These are phyloP conservation scores for Oryzias celebensis DNA, from an alignment of 2,113 vertebrate species.

Conservation along the genomic window DNA sequence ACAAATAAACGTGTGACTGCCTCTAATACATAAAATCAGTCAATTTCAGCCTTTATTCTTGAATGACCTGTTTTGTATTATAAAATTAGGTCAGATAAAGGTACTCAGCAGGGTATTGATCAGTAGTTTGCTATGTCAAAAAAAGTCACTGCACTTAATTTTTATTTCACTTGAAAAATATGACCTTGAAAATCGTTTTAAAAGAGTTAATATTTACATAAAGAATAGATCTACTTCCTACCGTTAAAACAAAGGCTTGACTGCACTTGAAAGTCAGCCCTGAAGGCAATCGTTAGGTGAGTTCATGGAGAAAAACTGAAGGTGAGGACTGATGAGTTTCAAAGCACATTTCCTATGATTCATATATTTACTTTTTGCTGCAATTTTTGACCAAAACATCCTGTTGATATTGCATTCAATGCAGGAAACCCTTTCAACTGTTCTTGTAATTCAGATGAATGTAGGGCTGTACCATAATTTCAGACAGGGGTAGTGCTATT, in stretches of 20 bases:
- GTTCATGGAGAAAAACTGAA: too few species aligned
- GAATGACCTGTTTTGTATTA: background rate
- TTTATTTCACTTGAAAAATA: background rate
- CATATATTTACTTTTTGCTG: background rate
- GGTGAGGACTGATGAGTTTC: background rate
- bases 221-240: too few species aligned
- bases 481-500: background rate
- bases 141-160: background rate
- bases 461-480: background rate
- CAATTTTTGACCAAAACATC: background rate
- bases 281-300: background rate
- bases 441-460: background rate
- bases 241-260: background rate
- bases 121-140: background rate
- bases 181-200: too few species aligned
- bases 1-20: background rate
- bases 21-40: conserved; percentile 5
- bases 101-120: conserved; percentile 6
- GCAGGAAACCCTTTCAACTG: background rate
- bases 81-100: conserved; percentile 8
- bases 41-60: background rate
- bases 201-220: too few species aligned
- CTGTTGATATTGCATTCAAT: background rate
- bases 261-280: background rate
- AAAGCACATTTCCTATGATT: conserved; percentile 2